Percentiles rank a stretch among this genome's conserved stretches.
These are phyloP conservation scores for Ptychodera flava DNA, from an alignment of 35 echinoderm and acorn worm species.

Conservation along the genomic window DNA sequence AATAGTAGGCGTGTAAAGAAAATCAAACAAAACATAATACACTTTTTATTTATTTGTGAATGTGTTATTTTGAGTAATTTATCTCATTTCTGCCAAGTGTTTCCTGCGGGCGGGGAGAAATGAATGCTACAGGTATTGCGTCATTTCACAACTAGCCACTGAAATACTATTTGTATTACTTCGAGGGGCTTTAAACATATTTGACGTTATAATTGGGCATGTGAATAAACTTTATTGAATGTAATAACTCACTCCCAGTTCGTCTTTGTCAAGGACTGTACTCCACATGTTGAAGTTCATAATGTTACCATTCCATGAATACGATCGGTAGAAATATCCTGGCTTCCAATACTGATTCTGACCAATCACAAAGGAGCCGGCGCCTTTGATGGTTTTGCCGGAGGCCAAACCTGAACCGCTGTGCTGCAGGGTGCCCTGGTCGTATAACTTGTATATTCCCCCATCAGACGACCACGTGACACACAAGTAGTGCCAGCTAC, in stretches of 20 bases:
- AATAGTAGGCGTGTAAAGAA: no score
- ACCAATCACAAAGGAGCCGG: not conserved
- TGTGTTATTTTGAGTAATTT: no score
- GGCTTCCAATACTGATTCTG: not conserved
- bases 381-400: not conserved
- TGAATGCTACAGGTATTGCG: no score
- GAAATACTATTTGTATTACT: no score
- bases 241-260: not conserved
- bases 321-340: not conserved
- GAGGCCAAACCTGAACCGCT: not conserved
- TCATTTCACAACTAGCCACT: no score
- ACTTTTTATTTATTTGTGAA: no score
- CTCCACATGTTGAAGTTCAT: not conserved
- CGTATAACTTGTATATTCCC: not conserved
- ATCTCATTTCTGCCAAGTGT: no score
- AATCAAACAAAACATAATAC: no score
- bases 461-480: not conserved
- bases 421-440: not conserved
- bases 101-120: no score
- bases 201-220: no score
- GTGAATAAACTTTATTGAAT: no score
- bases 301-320: not conserved
- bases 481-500: not conserved
- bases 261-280: not conserved
- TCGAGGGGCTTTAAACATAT: no score